Conservation (phyloP, 2,113 vertebrate genomes). For the Chascanopsetta lugubris region DNA sequence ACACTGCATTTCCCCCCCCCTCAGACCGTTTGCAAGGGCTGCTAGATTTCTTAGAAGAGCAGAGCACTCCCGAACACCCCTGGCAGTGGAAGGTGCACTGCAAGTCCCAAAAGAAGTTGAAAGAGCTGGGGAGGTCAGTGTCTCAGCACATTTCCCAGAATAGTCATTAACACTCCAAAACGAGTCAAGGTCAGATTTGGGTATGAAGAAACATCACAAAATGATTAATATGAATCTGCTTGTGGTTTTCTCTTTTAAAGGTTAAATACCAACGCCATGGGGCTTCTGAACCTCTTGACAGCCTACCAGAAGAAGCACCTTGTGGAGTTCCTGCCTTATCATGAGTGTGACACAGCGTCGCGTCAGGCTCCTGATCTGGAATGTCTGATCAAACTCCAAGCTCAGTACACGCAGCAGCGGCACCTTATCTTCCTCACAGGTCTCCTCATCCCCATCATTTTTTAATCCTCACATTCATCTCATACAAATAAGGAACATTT, state of each 20-base stretch:
- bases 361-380: conserved; percentile 92
- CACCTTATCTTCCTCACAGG: conserved; percentile 94
- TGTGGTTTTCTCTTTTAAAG: conserved; percentile 67
- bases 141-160: neutral
- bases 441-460: conserved; percentile 48
- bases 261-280: conserved; percentile 88
- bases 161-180: neutral
- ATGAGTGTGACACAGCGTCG: conserved; percentile 91
- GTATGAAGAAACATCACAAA: neutral
- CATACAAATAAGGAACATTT: neutral
- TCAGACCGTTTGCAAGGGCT: conserved; percentile 89
- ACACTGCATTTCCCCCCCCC: conserved; percentile 23
- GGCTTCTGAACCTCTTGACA: conserved; percentile 88
- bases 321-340: conserved; percentile 96
- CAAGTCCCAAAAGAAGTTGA: conserved; percentile 97
- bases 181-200: neutral
- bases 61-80: conserved; percentile 88
- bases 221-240: neutral
- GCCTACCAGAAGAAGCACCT: conserved; percentile 91
- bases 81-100: conserved; percentile 99
- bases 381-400: conserved; percentile 92
- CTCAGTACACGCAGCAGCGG: conserved; percentile 91
- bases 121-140: conserved; percentile 91
- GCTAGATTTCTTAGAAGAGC: conserved; percentile 89
- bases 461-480: neutral